Conservation (phyloP, 2,888 invertebrate genomes). For the Rosalia funebris region DNA sequence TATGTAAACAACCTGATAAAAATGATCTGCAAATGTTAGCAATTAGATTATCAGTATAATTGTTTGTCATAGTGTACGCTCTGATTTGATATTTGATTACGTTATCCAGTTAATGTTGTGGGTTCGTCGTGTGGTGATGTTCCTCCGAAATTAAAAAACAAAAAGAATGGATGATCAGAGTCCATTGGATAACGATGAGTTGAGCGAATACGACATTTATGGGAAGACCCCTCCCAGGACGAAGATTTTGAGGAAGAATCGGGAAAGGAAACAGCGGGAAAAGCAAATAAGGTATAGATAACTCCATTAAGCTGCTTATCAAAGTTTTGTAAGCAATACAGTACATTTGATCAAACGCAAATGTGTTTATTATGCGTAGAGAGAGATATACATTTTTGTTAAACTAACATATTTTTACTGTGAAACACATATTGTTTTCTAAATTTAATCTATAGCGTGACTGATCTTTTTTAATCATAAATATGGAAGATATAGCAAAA, state of each 20-base stretch:
- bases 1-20: conserved; percentile 18
- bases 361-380: no score
- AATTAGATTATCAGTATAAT: conserved; percentile 1
- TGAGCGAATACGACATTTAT: conserved; percentile 71
- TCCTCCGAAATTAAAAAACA: conserved; percentile 2
- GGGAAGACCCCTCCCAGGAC: conserved; percentile 84
- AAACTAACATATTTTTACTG: no score
- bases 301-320: no score
- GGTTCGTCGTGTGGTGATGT: neutral
- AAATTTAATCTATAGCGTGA: no score
- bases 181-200: conserved; percentile 48
- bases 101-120: neutral
- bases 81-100: neutral
- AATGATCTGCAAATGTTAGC: conserved; percentile 1
- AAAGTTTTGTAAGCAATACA: no score
- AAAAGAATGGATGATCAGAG: conserved; percentile 43
- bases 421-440: no score
- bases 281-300: conserved; percentile 58
- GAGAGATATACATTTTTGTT: no score
- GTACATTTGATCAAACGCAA: no score
- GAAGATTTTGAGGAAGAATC: conserved; percentile 68
- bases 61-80: neutral
- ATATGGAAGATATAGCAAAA: neutral
- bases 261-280: conserved; percentile 67
- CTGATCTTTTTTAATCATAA: neutral